Evolutionary conservation across 1,140 invertebrate species (phyloP).

Genomic region (Drosophila sturtevanti): DNA sequence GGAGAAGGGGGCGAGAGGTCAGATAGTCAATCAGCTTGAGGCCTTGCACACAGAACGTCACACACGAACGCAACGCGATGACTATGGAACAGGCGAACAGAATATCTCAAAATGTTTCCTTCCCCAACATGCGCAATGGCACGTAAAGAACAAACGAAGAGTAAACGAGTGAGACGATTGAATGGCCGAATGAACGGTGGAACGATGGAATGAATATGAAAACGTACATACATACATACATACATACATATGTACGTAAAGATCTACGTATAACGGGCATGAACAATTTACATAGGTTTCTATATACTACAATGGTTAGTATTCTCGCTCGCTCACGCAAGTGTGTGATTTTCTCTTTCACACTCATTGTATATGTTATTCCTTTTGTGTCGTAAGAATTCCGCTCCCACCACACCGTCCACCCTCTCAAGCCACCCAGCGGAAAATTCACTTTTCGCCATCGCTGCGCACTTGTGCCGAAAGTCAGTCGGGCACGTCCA

Average conservation of each 20-base stretch:
- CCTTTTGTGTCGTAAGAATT: constrained; percentile 56
- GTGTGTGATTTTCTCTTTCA: too few species aligned
- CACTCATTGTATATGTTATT: constrained; percentile 11
- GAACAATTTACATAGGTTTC: background rate
- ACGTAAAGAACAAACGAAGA: constrained; percentile 42
- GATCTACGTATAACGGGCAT: background rate
- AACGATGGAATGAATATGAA: too few species aligned
- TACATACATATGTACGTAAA: too few species aligned
- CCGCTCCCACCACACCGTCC: background rate
- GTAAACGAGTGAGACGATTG: background rate
- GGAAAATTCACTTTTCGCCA: constrained; percentile 80
- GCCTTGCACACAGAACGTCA: constrained; percentile 72
- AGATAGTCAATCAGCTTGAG: constrained; percentile 51
- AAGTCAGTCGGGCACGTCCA: constrained; percentile 77
- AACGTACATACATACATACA: too few species aligned
- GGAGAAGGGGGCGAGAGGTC: background rate
- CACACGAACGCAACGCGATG: constrained; percentile 81
- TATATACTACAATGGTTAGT: background rate
- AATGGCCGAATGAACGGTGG: background rate
- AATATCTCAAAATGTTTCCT: constrained; percentile 19
- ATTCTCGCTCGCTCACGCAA: background rate
- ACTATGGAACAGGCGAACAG: constrained; percentile 70
- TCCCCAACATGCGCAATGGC: constrained; percentile 65
- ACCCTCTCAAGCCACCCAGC: constrained; percentile 32
- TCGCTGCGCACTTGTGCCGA: constrained; percentile 78